A percentile compares a stretch with the other conserved stretches of the same genome.
phyloP scores from a whole-genome alignment of 2,797 vertebrate genomes.

The Lophotriccus pileatus region DNA sequence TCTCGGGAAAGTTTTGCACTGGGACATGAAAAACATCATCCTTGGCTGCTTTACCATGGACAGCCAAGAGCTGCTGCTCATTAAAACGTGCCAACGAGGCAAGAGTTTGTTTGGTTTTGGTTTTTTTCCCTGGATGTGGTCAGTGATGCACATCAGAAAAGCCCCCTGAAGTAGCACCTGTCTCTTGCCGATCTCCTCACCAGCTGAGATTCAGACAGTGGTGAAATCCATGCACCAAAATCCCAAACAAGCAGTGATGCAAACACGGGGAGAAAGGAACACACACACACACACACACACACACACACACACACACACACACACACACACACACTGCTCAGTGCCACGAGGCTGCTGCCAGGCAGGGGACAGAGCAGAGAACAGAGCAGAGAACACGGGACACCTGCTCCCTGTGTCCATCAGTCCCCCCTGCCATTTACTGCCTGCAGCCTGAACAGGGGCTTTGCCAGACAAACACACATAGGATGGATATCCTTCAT shows the following conservation, averaged over 20 bases:
- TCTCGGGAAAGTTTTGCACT: background rate
- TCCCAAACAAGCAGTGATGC: fast-evolving
- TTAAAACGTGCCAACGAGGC: background rate
- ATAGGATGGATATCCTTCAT: fast-evolving
- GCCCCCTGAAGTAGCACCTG: background rate
- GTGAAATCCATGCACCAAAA: background rate
- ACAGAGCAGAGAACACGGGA: background rate
- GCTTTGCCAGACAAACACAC: fast-evolving
- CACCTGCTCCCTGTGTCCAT: background rate
- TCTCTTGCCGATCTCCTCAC: background rate
- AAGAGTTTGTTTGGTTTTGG: background rate
- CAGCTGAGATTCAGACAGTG: fast-evolving
- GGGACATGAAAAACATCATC: background rate
- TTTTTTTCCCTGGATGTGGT: background rate
- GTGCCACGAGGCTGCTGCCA: background rate
- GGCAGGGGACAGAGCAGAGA: background rate
- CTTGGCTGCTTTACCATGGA: background rate
- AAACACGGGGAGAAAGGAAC: background rate
- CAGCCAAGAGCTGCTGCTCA: background rate
- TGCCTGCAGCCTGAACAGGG: background rate
- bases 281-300: too few species aligned
- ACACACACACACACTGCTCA: fast-evolving
- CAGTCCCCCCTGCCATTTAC: background rate
- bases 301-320: too few species aligned
- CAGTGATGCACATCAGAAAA: background rate